Evolutionary conservation across 1,140 invertebrate species (phyloP).

Genomic region (Lutraria rhynchaena): DNA sequence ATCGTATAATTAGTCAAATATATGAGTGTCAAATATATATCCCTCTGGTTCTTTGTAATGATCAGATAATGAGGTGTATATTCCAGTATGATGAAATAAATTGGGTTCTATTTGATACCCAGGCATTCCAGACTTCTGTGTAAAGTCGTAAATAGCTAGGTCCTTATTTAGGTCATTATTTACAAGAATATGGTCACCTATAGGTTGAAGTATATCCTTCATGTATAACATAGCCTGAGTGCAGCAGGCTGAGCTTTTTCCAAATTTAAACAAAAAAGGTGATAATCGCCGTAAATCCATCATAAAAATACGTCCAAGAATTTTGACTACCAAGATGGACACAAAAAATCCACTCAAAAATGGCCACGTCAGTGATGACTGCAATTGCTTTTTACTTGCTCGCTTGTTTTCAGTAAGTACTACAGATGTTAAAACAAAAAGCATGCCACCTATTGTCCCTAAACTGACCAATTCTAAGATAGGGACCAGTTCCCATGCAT

Average conservation of each 20-base stretch:
- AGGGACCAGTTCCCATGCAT: slow-evolving; percentile 47
- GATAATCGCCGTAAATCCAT: slow-evolving; percentile 55
- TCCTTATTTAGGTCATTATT: slow-evolving; percentile 45
- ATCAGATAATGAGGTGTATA: slow-evolving; percentile 12
- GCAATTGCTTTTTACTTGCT: background rate
- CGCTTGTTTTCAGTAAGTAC: background rate
- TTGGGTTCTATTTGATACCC: slow-evolving; percentile 46
- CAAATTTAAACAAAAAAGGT: slow-evolving; percentile 40
- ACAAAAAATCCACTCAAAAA: slow-evolving; percentile 36
- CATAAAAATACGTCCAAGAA: slow-evolving; percentile 58
- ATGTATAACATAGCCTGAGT: slow-evolving; percentile 62
- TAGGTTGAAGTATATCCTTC: background rate
- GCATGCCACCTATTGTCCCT: slow-evolving; percentile 17
- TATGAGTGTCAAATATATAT: slow-evolving; percentile 20
- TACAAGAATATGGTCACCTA: slow-evolving; percentile 46
- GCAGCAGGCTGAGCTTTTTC: slow-evolving; percentile 53
- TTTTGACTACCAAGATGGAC: background rate
- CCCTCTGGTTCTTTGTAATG: slow-evolving; percentile 8
- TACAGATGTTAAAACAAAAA: slow-evolving; percentile 10
- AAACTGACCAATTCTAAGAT: slow-evolving; percentile 56
- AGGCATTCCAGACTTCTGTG: background rate
- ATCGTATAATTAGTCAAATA: too few relatives aligned
- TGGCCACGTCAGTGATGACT: background rate
- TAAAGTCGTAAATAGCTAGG: slow-evolving; percentile 33
- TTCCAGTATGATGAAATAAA: slow-evolving; percentile 33